phyloP scores from a whole-genome alignment of 2,113 vertebrate species.

The Phoenicopterus ruber region DNA sequence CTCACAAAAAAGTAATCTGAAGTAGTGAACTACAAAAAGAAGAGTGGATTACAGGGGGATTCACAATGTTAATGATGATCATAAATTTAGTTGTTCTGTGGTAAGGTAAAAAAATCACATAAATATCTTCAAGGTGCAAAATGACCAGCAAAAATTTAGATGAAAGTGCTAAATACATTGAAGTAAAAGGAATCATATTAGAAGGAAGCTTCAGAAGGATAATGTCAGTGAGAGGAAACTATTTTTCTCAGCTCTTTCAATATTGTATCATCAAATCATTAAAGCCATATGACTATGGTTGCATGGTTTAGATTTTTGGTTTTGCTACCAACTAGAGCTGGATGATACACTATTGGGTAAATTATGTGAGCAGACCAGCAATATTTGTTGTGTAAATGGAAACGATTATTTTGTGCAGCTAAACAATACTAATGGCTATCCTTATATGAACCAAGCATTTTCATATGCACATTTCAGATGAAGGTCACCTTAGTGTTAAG shows the following conservation, averaged over 20 bases:
- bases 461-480: background rate
- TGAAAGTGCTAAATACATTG: background rate
- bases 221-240: background rate
- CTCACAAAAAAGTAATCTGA: background rate
- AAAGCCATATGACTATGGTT: background rate
- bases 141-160: background rate
- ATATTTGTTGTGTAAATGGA: background rate
- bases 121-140: background rate
- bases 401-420: background rate
- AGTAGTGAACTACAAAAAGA: background rate
- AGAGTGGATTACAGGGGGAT: background rate
- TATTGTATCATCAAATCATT: background rate
- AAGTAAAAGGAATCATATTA: background rate
- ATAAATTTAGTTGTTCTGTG: background rate
- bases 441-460: background rate
- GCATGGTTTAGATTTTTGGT: background rate
- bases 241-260: background rate
- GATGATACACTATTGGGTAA: background rate
- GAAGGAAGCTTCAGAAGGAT: background rate
- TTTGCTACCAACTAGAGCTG: background rate
- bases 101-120: background rate
- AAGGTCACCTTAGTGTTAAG: conserved; percentile 37
- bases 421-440: background rate
- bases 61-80: background rate
- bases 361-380: background rate